Conservation (phyloP, 2,113 vertebrate species). For the Chamaea fasciata region DNA sequence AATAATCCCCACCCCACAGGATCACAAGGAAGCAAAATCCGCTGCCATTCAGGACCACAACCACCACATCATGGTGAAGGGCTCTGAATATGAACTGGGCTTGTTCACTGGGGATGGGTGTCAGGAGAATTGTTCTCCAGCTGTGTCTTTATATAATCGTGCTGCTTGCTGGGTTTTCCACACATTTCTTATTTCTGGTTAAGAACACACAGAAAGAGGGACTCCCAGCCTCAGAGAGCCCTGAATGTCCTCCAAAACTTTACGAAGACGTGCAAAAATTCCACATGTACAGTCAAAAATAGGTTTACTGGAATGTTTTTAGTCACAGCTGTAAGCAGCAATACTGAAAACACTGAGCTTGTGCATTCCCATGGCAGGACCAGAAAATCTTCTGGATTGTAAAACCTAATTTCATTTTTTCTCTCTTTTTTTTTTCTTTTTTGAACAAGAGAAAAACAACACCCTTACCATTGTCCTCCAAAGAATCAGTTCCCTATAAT, state of each 20-base stretch:
- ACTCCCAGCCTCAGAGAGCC: neutral
- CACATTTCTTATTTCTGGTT: neutral
- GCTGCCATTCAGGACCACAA: neutral
- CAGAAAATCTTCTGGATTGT: conserved; percentile 25
- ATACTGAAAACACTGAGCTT: conserved; percentile 63
- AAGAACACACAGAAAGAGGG: neutral
- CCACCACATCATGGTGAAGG: neutral
- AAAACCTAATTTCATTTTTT: neutral
- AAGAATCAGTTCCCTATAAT: neutral
- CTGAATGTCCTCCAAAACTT: neutral
- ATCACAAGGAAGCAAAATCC: neutral
- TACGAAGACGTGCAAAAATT: neutral
- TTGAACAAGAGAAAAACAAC: neutral
- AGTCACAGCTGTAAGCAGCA: conserved; percentile 64
- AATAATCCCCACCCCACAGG: neutral
- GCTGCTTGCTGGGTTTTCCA: neutral
- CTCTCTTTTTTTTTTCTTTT: neutral
- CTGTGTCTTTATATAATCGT: neutral
- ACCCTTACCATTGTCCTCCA: neutral
- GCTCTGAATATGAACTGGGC: neutral
- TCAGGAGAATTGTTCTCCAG: neutral
- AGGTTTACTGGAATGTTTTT: conserved; percentile 76
- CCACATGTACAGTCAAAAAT: conserved; percentile 64
- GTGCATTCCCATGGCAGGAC: conserved; percentile 45
- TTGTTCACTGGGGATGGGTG: neutral